These are phyloP conservation scores for Thecophora atra DNA, from an alignment of 2,888 invertebrate species.

Conservation along the genomic window DNA sequence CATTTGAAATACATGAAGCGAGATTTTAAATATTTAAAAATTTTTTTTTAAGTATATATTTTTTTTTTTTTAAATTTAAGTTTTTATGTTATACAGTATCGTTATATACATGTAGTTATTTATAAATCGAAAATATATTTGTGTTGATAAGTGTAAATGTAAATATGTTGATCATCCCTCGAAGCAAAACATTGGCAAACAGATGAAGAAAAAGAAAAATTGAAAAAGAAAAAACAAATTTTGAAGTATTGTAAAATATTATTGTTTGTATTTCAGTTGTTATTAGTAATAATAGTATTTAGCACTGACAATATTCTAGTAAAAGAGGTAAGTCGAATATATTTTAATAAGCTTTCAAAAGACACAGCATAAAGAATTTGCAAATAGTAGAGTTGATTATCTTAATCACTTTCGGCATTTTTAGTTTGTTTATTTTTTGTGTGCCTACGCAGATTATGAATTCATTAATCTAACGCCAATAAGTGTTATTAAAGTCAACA, in stretches of 20 bases:
- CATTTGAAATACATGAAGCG: conserved; percentile 37
- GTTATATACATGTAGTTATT: no score
- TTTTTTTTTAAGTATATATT: conserved; percentile 12
- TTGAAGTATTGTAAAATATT: conserved; percentile 25
- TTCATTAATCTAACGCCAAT: no score
- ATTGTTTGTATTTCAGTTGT: conserved; percentile 6
- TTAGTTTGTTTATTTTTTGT: no score
- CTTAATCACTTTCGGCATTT: no score
- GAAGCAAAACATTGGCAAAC: conserved; percentile 62
- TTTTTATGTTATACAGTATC: no score
- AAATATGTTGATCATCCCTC: conserved; percentile 52
- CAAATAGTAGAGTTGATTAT: no score
- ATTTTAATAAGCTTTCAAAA: no score
- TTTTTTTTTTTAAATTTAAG: conserved; percentile 2
- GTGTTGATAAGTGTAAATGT: conserved; percentile 28
- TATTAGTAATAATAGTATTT: not conserved
- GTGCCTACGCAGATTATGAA: no score
- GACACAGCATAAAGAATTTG: no score
- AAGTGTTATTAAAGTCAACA: no score
- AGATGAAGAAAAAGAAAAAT: conserved; percentile 63
- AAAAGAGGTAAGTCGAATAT: no score
- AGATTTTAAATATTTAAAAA: conserved; percentile 38
- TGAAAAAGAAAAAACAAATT: conserved; percentile 50
- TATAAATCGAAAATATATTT: not conserved
- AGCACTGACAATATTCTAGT: not conserved